phyloP scores from a whole-genome alignment of 2,797 vertebrate genomes.

The Molossus alvarezi region DNA sequence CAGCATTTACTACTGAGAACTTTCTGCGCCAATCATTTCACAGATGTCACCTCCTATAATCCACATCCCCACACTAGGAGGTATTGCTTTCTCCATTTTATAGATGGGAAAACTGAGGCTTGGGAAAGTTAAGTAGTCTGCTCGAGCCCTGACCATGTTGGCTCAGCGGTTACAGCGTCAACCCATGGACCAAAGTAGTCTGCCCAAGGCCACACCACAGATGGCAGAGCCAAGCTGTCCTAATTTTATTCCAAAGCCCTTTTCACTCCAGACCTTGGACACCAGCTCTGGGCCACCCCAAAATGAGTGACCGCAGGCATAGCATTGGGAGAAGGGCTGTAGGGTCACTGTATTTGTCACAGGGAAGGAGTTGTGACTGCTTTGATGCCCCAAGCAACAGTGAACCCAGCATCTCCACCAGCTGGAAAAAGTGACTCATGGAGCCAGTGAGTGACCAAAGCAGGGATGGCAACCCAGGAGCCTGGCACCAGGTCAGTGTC shows the following conservation, averaged over 20 bases:
- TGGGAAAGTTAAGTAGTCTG: neutral
- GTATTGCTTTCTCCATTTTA: neutral
- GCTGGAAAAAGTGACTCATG: neutral
- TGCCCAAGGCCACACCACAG: neutral
- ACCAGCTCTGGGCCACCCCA: neutral
- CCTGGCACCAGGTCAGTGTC: neutral
- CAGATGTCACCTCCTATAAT: neutral
- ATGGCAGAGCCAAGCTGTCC: neutral
- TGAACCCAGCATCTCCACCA: neutral
- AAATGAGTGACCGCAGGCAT: neutral
- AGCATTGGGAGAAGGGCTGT: neutral
- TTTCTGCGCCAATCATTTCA: neutral
- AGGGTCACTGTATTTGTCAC: neutral
- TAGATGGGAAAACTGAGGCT: conserved; percentile 32
- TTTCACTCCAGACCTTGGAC: neutral
- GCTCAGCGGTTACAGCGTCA: too few relatives aligned
- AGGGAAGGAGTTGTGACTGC: neutral
- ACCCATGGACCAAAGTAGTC: neutral
- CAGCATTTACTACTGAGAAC: neutral
- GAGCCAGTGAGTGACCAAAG: neutral
- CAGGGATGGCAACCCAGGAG: neutral
- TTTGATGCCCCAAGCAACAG: neutral
- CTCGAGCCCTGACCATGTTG: too few relatives aligned
- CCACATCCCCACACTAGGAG: neutral
- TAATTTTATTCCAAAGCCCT: conserved; percentile 13